phyloP scores from a whole-genome alignment of 2,888 invertebrate genomes.

The Macrophya annulata region DNA sequence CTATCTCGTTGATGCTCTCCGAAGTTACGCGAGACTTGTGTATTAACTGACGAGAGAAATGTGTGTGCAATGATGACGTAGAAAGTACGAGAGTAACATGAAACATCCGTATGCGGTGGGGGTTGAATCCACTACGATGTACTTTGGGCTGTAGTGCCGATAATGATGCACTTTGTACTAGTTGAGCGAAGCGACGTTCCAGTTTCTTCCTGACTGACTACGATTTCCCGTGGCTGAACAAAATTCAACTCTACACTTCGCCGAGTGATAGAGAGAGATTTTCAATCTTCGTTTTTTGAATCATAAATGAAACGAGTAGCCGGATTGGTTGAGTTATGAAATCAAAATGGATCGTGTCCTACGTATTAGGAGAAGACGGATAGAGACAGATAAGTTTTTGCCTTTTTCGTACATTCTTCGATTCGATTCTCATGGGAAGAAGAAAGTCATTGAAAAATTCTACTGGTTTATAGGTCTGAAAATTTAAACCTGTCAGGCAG shows the following conservation, averaged over 20 bases:
- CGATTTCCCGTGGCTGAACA: slow-evolving; percentile 14
- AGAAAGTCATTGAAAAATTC: slow-evolving; percentile 33
- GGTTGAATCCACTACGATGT: slow-evolving; percentile 28
- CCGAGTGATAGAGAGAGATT: not conserved
- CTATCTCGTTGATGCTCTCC: not conserved
- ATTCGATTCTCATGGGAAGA: slow-evolving; percentile 8
- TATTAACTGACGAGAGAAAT: slow-evolving; percentile 15
- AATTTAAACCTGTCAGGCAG: slow-evolving; percentile 35
- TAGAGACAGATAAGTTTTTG: slow-evolving; percentile 1
- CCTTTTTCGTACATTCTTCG: not conserved
- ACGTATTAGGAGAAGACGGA: not conserved
- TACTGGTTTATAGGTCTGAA: not conserved
- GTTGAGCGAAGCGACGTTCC: slow-evolving; percentile 6
- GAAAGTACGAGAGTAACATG: slow-evolving; percentile 2
- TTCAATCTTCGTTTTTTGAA: not conserved
- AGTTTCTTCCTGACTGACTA: slow-evolving; percentile 41
- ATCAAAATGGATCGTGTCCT: not conserved
- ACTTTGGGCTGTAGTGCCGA: slow-evolving; percentile 27
- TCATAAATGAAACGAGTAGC: not conserved
- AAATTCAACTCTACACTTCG: not conserved
- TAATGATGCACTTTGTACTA: slow-evolving; percentile 45
- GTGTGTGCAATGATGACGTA: not conserved
- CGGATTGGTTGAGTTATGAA: not conserved
- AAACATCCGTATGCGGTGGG: slow-evolving; percentile 14
- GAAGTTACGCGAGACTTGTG: not conserved